Conservation (phyloP, 1,140 invertebrate species). For the Nixonia krombeini region DNA sequence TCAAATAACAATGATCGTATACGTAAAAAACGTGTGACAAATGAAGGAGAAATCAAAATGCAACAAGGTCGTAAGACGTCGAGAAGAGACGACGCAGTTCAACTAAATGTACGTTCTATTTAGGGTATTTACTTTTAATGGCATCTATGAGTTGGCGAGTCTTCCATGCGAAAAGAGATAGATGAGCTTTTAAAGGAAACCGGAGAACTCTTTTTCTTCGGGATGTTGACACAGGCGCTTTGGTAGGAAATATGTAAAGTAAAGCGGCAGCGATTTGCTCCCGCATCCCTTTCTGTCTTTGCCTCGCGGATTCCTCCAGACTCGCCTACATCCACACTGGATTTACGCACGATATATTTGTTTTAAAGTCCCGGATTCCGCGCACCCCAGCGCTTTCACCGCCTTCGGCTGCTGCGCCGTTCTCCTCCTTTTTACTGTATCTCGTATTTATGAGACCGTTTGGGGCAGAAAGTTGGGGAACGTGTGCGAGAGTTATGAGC, state of each 20-base stretch:
- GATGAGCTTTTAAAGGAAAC: constrained; percentile 43
- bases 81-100: too few species aligned
- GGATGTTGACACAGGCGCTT: constrained; percentile 46
- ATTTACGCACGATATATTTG: constrained; percentile 72
- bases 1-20: too few species aligned
- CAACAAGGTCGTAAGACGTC: too few species aligned
- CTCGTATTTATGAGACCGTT: constrained; percentile 64
- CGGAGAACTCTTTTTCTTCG: constrained; percentile 34
- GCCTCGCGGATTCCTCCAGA: constrained; percentile 19
- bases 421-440: constrained; percentile 22
- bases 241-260: constrained; percentile 65
- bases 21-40: too few species aligned
- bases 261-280: constrained; percentile 67
- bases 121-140: constrained; percentile 2
- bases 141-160: constrained; percentile 25
- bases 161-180: constrained; percentile 21
- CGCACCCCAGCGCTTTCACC: constrained; percentile 34
- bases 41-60: too few species aligned
- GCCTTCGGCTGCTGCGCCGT: too few species aligned
- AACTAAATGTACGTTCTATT: neutral
- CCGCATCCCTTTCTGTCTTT: constrained; percentile 25
- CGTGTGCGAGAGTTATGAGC: constrained; percentile 64
- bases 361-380: constrained; percentile 68
- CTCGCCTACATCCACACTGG: constrained; percentile 55
- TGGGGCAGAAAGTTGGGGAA: constrained; percentile 59